Evolutionary conservation across 23 tunicate genomes (phyloP).

Genomic region (Trididemnum clinides): DNA sequence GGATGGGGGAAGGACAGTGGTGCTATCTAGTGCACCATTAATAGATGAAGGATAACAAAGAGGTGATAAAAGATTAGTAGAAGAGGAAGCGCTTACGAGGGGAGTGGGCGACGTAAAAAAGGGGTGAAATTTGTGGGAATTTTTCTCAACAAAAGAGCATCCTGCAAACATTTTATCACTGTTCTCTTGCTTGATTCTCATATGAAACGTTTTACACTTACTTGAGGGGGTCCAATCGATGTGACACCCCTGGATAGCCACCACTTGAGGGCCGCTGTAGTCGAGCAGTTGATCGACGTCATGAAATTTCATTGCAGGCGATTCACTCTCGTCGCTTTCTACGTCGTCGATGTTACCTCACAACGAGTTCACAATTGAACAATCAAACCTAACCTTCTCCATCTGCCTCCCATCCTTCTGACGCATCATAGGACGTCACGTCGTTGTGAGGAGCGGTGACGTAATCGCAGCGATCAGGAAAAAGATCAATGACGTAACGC

Average conservation of each 20-base stretch:
- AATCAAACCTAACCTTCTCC: constrained; percentile 21
- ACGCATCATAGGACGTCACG: neutral
- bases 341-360: neutral
- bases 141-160: too few relatives aligned
- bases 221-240: constrained; percentile 46
- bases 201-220: neutral
- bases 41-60: too few relatives aligned
- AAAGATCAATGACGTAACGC: constrained; percentile 67
- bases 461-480: constrained; percentile 50
- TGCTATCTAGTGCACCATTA: too few relatives aligned
- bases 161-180: too few relatives aligned
- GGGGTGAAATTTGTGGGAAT: too few relatives aligned
- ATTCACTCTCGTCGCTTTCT: neutral
- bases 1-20: too few relatives aligned
- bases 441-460: constrained; percentile 11
- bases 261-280: constrained; percentile 75
- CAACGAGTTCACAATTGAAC: neutral
- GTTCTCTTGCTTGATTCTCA: too few relatives aligned
- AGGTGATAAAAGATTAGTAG: too few relatives aligned
- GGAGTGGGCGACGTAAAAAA: too few relatives aligned
- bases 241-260: constrained; percentile 51
- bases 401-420: constrained; percentile 39
- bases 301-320: neutral
- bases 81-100: too few relatives aligned
- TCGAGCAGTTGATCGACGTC: constrained; percentile 46